Evolutionary conservation across 2,888 invertebrate species (phyloP).

Genomic region (Yponomeuta plumbellus): DNA sequence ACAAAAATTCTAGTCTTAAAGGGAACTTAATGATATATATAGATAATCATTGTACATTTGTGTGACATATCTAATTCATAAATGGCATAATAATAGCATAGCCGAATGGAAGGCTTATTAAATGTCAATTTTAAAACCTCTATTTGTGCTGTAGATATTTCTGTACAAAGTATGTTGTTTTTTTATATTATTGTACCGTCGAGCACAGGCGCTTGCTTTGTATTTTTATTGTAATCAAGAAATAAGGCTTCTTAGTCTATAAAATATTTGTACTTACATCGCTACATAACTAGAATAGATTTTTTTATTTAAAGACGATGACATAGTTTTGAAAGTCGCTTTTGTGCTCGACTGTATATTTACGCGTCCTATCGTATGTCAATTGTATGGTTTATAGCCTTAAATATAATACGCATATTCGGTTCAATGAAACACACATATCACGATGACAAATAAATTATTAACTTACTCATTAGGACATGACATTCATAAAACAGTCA

Average conservation of each 20-base stretch:
- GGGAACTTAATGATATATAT: constrained; percentile 17
- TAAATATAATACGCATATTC: constrained; percentile 33
- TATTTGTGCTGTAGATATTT: constrained; percentile 32
- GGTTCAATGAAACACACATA: constrained; percentile 53
- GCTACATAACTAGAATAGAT: constrained; percentile 21
- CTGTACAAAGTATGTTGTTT: constrained; percentile 33
- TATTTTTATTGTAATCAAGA: constrained; percentile 40
- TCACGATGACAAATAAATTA: constrained; percentile 67
- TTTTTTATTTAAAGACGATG: constrained; percentile 2
- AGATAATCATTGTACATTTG: constrained; percentile 25
- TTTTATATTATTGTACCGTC: constrained; percentile 45
- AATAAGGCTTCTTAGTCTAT: constrained; percentile 21
- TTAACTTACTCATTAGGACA: constrained; percentile 1
- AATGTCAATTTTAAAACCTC: constrained; percentile 43
- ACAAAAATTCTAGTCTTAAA: background rate
- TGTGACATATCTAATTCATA: constrained; percentile 52
- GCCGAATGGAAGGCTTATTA: constrained; percentile 6
- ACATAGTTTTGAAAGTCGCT: constrained; percentile 10
- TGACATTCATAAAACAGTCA: background rate
- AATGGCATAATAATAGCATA: constrained; percentile 1
- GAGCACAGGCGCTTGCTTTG: constrained; percentile 42
- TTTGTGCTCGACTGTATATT: constrained; percentile 6
- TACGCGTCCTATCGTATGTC: constrained; percentile 29
- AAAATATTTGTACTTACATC: constrained; percentile 40
- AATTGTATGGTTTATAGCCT: constrained; percentile 35